Evolutionary conservation across 2,888 invertebrate genomes (phyloP), one percentile per base, ranked within the genome.

Genomic region (Mythimna albipuncta): DNA sequence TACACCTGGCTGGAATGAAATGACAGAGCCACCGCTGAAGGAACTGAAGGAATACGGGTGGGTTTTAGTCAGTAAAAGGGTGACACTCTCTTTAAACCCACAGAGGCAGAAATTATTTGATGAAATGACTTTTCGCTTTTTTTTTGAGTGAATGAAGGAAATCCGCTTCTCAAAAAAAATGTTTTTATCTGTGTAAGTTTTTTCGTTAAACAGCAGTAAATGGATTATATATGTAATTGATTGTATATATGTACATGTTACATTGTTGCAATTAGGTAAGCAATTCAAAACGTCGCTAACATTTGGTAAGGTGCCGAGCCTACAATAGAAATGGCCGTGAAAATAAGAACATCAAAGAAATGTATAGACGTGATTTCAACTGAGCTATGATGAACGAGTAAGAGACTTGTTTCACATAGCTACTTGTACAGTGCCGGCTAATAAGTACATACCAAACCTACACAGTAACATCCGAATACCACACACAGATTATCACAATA

Each of bases 271-370:
- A 64, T 19, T 75, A 26, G 57, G 61, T 75, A n/a, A 70, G 58
- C 69, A 72, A 47, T 70, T 55, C 21, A 54, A 55, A 68, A 55
- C 57, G 72, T 72, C 66, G 65, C 55, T 78, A 65, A 78, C 72
- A 64, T 63, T 76, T 69, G 79, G 79, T 72, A 69, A 72, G 70
- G 54, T 81, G 78, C 72, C 64, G 69, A 55, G 64, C 38, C 67
- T 61, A 69, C 62, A 72, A 79, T 75, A 79, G 75, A 75, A 64
- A 67, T 58, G 72, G 52, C 71, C 78, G 54, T 78, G 69, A 81
- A 78, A 77, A 70, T 61, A 54, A 59, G 35, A 66, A 19, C 59
- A 64, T 2, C 52, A 35, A n/a, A 47, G 44, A 41, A 63, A 55
- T 44, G 21, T n/a, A 64, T 55, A 13, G 13, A 41, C 2, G 26